Percentiles rank a stretch among this genome's conserved stretches.
Evolutionary conservation across 2,113 vertebrate species (phyloP).

Genomic region (Vidua macroura): DNA sequence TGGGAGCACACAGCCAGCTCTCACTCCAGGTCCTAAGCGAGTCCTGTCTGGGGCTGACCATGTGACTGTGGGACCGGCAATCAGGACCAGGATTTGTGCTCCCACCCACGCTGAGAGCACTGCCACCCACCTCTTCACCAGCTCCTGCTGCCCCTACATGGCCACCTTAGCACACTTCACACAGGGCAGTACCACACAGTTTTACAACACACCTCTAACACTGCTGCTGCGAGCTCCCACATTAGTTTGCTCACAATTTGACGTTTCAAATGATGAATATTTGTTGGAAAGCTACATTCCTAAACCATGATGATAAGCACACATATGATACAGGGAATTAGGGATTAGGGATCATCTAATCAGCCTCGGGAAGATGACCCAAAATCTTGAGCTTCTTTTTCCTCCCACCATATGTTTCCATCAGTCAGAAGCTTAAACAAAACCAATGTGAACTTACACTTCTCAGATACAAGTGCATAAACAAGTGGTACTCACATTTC

Average conservation of each 20-base stretch:
- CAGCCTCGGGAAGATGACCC: background rate
- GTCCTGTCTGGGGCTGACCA: background rate
- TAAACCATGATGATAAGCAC: background rate
- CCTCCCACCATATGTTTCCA: background rate
- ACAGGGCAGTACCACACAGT: rapidly evolving
- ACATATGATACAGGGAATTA: background rate
- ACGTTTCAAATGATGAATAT: background rate
- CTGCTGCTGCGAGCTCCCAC: background rate
- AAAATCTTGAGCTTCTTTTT: slow-evolving; percentile 10
- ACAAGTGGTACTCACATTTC: background rate
- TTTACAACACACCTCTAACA: background rate
- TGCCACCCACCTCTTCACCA: background rate
- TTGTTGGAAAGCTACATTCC: background rate
- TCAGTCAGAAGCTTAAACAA: background rate
- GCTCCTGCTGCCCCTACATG: background rate
- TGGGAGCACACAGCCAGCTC: background rate
- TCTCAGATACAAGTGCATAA: background rate
- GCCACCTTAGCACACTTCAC: background rate
- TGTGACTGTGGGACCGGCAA: background rate
- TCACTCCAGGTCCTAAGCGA: rapidly evolving
- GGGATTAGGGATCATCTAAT: background rate
- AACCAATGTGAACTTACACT: background rate
- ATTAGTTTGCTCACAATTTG: background rate
- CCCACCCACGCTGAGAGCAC: background rate
- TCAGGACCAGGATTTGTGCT: background rate